Evolutionary conservation across 2,888 invertebrate species (phyloP).

Genomic region (Agrotis puta): DNA sequence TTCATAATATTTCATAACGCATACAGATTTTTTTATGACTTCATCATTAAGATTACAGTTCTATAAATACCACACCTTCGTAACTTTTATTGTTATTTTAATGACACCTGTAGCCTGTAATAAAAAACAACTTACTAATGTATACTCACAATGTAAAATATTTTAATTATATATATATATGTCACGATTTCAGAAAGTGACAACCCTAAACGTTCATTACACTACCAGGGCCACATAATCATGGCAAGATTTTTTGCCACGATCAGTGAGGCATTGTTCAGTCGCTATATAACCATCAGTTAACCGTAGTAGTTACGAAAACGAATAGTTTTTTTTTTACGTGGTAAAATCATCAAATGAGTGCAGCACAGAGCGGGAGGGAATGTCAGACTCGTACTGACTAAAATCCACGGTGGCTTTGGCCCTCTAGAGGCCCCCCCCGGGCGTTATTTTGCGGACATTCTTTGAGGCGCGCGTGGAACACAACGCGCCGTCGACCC

Average conservation of each 20-base stretch:
- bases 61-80: neutral
- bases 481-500: too few species aligned
- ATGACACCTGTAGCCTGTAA: constrained; percentile 11
- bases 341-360: too few species aligned
- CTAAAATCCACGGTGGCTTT: too few species aligned
- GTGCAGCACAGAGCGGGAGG: too few species aligned
- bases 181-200: constrained; percentile 14
- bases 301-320: constrained; percentile 2
- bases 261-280: constrained; percentile 45
- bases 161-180: too few species aligned
- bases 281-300: constrained; percentile 4
- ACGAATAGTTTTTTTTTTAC: too few species aligned
- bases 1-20: neutral
- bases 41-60: neutral
- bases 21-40: neutral
- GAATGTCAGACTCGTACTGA: too few species aligned
- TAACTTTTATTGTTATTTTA: neutral
- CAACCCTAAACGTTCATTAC: constrained; percentile 53
- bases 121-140: constrained; percentile 12
- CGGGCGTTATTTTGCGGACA: too few species aligned
- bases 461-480: too few species aligned
- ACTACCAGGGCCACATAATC: constrained; percentile 52
- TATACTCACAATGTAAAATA: neutral
- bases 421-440: too few species aligned
- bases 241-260: constrained; percentile 55